A percentile compares a stretch with the other conserved stretches of the same genome.
Conservation (phyloP, 2,888 invertebrate species). For the Megaustenia siamemsis region DNA sequence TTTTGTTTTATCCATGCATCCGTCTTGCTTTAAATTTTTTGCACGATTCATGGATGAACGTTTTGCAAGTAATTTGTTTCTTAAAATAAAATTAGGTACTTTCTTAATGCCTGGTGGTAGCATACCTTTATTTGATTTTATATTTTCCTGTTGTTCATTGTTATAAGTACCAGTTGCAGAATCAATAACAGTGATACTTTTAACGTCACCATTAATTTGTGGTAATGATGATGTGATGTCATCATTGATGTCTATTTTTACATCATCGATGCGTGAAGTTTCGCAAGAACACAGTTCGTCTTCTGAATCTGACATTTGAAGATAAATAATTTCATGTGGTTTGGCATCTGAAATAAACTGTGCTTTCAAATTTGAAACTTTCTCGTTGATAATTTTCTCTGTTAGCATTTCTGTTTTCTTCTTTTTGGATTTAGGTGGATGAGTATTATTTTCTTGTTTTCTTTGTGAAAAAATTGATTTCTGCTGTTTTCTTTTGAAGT, state of each 20-base stretch:
- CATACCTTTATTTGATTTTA: neutral
- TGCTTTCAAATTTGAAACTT: neutral
- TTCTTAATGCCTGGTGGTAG: neutral
- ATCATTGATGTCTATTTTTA: neutral
- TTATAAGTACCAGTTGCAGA: neutral
- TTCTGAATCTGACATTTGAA: neutral
- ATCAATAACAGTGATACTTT: neutral
- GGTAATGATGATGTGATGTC: neutral
- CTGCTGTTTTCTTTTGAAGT: neutral
- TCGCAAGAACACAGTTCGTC: neutral
- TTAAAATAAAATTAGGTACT: constrained; percentile 22
- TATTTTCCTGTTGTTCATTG: no score
- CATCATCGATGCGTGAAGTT: neutral
- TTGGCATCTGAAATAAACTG: neutral
- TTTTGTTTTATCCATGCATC: neutral
- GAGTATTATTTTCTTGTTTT: neutral
- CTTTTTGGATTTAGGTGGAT: neutral
- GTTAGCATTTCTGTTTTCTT: neutral
- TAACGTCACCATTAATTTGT: neutral
- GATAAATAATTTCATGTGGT: constrained; percentile 21
- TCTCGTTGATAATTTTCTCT: neutral
- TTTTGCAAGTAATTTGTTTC: constrained; percentile 11
- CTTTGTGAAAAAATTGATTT: neutral
- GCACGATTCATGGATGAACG: neutral
- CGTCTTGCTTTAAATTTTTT: neutral